Conservation (phyloP, 1,140 invertebrate genomes). For the Camponotus vicinus region DNA sequence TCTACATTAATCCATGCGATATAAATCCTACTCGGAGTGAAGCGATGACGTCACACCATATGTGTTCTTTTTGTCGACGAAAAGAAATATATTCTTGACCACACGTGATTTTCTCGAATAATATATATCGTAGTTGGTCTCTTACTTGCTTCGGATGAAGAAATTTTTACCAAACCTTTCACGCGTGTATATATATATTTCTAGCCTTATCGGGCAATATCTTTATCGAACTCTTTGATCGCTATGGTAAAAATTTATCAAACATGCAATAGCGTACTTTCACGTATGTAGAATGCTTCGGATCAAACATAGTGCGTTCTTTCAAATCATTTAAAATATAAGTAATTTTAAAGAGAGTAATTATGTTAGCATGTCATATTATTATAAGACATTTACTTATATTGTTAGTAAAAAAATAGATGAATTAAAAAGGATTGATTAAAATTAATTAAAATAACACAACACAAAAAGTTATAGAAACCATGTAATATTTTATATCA, state of each 20-base stretch:
- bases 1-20: constrained; percentile 19
- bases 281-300: not conserved
- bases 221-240: constrained; percentile 9
- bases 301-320: not conserved
- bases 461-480: not conserved
- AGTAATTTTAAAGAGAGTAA: not conserved
- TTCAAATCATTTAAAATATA: not conserved
- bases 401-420: not conserved
- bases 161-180: not conserved
- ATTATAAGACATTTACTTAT: not conserved
- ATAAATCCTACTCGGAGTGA: constrained; percentile 16
- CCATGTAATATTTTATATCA: not conserved
- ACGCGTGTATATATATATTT: not conserved
- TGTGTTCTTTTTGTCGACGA: constrained; percentile 48
- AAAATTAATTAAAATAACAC: not conserved
- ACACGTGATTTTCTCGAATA: constrained; percentile 74
- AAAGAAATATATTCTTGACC: constrained; percentile 63
- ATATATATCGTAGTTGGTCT: constrained; percentile 34
- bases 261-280: constrained; percentile 1
- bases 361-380: not conserved
- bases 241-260: constrained; percentile 5
- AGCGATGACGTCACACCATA: constrained; percentile 51
- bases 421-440: not conserved
- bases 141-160: constrained; percentile 15
- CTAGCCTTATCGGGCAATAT: not conserved